These are phyloP conservation scores for Echiichthys vipera DNA, from an alignment of 2,797 vertebrate genomes.

Conservation along the genomic window DNA sequence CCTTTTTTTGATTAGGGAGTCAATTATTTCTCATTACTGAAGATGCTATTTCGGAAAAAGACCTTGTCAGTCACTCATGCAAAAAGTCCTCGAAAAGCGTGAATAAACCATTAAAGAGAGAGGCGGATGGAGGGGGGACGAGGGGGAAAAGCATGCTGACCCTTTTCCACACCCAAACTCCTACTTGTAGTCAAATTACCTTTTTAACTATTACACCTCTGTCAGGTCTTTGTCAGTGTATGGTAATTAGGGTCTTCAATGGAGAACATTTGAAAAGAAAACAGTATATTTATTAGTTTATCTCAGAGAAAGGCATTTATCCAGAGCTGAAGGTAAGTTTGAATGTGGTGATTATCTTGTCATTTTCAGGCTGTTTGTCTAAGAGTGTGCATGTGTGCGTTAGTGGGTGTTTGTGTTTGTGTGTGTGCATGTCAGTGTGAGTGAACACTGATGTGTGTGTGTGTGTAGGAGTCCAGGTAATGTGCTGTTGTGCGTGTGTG, in stretches of 20 bases:
- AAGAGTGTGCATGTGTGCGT: conserved; percentile 40
- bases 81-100: conserved; percentile 82
- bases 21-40: conserved; percentile 88
- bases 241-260: conserved; percentile 84
- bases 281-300: conserved; percentile 89
- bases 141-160: conserved; percentile 66
- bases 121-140: conserved; percentile 47
- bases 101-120: conserved; percentile 83
- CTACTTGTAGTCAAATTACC: conserved; percentile 87
- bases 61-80: conserved; percentile 87
- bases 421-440: conserved; percentile 37
- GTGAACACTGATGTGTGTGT: conserved; percentile 29
- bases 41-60: conserved; percentile 88
- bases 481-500: conserved; percentile 22
- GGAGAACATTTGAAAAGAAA: conserved; percentile 84
- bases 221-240: conserved; percentile 85
- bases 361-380: conserved; percentile 78
- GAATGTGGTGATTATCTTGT: conserved; percentile 90
- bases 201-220: conserved; percentile 89
- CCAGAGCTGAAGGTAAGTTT: conserved; percentile 86
- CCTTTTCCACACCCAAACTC: conserved; percentile 79
- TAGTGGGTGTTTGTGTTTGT: conserved; percentile 42
- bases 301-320: conserved; percentile 81
- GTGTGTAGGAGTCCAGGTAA: conserved; percentile 53
- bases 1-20: conserved; percentile 86